A percentile compares a stretch with the other conserved stretches of the same genome.
phyloP scores from a whole-genome alignment of 2,888 invertebrate genomes.

The Beris chalybata region DNA sequence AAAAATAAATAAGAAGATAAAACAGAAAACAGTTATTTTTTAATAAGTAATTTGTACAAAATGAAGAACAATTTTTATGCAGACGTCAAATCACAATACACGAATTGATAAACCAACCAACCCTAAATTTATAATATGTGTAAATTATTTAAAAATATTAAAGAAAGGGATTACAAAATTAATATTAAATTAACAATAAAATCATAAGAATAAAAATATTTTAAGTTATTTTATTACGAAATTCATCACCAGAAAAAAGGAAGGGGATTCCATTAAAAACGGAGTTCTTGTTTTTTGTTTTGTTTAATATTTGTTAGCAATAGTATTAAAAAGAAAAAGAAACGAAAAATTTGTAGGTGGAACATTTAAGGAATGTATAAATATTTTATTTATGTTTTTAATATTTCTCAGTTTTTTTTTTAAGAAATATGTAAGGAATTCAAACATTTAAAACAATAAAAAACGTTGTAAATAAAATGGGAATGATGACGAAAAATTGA shows the following conservation, averaged over 20 bases:
- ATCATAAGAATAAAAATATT: no score
- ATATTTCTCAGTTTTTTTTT: background rate
- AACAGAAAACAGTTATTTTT: conserved; percentile 14
- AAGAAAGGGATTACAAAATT: no score
- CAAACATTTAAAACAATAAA: background rate
- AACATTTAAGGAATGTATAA: background rate
- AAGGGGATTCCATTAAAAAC: conserved; percentile 36
- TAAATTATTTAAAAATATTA: no score
- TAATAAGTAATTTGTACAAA: conserved; percentile 22
- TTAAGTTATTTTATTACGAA: no score
- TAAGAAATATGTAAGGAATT: background rate
- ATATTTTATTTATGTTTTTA: background rate
- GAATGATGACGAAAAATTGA: background rate
- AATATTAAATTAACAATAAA: no score
- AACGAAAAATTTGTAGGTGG: background rate
- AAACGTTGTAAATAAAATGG: conserved; percentile 11
- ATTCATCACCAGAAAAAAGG: conserved; percentile 32
- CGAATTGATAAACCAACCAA: no score
- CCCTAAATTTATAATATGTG: no score
- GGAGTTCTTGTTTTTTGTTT: background rate
- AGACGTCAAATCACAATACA: no score
- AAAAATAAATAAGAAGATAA: background rate
- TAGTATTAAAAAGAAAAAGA: background rate
- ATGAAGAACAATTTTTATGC: background rate
- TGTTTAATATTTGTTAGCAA: conserved; percentile 13